Base-by-base conservation (phyloP, 2,797 vertebrate species). In the Masticophis lateralis region DNA sequence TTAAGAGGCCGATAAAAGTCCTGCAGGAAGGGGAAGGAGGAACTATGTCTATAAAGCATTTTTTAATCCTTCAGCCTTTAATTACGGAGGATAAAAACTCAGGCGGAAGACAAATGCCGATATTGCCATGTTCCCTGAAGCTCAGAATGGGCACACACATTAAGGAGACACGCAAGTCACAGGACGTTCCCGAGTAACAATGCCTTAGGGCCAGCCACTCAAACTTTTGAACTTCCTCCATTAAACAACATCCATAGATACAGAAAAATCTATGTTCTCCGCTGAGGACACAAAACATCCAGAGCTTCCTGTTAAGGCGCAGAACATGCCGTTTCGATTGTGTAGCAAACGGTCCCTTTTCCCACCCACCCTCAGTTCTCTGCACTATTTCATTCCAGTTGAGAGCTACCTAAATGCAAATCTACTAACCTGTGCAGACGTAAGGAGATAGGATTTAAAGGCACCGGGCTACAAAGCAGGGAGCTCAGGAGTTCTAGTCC, bases 91-190 rank as follows among this genome's bases (percentile, higher is more conserved):
- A 91, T 94, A 88, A 96, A 90, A 79, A 87, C 94, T 95, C 89
- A 83, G 91, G 79, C 0, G 89, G 28, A 55, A 69, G 25, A 63
- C 18, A 5, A 95, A 96, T 63, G 89, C 87, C 89, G 95, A 88
- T 47, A 95, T 60, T 95, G 91, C 90, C 91, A 94, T 88, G 74
- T 93, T 96, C 95, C 95, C 96, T 94, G 89, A 5, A 88, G 94
- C 92, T 96, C 93, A 6, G 94, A 94, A 97, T 0, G 95, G 91
- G 86, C 92, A 94, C 94, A 93, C 8, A 93, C 7, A 57, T 92
- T 95, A 51, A 95, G 92, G 27, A 96, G 93, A 94, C 69, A 92
- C 37, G 87, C 94, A 95, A 94, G 91, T 95, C 96, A 97, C 96
- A 97, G 88, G 94, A 94, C 95, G 96, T 97, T 96, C 95, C 95